A percentile compares a stretch with the other conserved stretches of the same genome.
Conservation (phyloP, 1,140 invertebrate species). For the Calephelis nemesis region DNA sequence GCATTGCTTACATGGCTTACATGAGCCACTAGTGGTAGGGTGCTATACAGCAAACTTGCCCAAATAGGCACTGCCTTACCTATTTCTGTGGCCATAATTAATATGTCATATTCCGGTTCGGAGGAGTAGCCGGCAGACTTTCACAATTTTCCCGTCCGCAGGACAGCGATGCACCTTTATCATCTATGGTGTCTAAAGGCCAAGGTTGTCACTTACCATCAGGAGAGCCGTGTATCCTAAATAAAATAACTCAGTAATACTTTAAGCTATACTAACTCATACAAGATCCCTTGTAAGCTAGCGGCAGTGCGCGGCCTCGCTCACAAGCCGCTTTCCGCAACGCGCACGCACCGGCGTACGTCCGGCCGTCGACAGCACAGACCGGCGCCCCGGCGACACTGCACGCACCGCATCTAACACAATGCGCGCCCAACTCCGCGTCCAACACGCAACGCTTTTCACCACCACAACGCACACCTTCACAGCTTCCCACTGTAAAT, state of each 20-base stretch:
- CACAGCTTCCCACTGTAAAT: slow-evolving; percentile 84
- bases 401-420: slow-evolving; percentile 89
- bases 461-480: slow-evolving; percentile 87
- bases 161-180: too few species aligned
- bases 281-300: slow-evolving; percentile 93
- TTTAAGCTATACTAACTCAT: slow-evolving; percentile 42
- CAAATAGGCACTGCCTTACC: too few species aligned
- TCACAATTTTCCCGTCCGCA: too few species aligned
- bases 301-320: slow-evolving; percentile 88
- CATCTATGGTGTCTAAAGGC: too few species aligned
- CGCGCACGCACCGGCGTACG: slow-evolving; percentile 92
- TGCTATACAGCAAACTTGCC: too few species aligned
- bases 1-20: too few species aligned
- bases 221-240: too few species aligned
- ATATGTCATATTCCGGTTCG: too few species aligned
- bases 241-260: neutral
- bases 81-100: too few species aligned
- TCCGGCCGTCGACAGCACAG: slow-evolving; percentile 92
- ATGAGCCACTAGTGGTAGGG: too few species aligned
- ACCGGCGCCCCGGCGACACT: slow-evolving; percentile 82
- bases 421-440: slow-evolving; percentile 91
- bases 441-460: slow-evolving; percentile 92
- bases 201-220: too few species aligned
- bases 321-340: slow-evolving; percentile 90
- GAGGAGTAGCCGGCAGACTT: too few species aligned